These are phyloP conservation scores for Aphidius gifuensis DNA, from an alignment of 1,140 invertebrate genomes.

Conservation along the genomic window DNA sequence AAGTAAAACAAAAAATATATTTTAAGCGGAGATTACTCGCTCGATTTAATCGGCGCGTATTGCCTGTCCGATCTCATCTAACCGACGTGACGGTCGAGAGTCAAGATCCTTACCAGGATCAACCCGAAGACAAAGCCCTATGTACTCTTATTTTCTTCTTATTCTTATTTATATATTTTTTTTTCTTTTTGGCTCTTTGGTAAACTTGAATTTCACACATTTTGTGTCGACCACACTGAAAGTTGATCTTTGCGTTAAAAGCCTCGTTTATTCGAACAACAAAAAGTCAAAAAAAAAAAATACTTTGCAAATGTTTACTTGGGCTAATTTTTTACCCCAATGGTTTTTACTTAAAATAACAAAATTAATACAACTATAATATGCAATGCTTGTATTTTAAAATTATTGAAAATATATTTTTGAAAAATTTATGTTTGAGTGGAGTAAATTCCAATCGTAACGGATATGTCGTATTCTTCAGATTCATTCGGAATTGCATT, in stretches of 20 bases:
- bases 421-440: too few species aligned
- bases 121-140: conserved; percentile 6
- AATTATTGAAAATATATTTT: too few species aligned
- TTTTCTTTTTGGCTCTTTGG: conserved; percentile 4
- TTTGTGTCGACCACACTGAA: conserved; percentile 4
- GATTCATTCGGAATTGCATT: neutral
- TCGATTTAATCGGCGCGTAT: conserved; percentile 19
- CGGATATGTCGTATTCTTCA: conserved; percentile 21
- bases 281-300: conserved; percentile 5
- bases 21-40: conserved; percentile 17
- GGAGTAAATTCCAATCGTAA: conserved; percentile 15
- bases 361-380: neutral
- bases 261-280: too few species aligned
- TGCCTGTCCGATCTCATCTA: conserved; percentile 15
- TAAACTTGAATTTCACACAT: conserved; percentile 14
- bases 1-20: neutral
- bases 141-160: neutral
- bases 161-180: neutral
- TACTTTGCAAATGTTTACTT: conserved; percentile 16
- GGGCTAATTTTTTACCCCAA: neutral
- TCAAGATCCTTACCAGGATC: conserved; percentile 1
- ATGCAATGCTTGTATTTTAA: too few species aligned
- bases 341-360: neutral
- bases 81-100: conserved; percentile 6
- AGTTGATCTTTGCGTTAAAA: neutral